Evolutionary conservation across 1,140 invertebrate genomes (phyloP), one percentile per base, ranked within the genome.

Genomic region (Drosophila miranda): DNA sequence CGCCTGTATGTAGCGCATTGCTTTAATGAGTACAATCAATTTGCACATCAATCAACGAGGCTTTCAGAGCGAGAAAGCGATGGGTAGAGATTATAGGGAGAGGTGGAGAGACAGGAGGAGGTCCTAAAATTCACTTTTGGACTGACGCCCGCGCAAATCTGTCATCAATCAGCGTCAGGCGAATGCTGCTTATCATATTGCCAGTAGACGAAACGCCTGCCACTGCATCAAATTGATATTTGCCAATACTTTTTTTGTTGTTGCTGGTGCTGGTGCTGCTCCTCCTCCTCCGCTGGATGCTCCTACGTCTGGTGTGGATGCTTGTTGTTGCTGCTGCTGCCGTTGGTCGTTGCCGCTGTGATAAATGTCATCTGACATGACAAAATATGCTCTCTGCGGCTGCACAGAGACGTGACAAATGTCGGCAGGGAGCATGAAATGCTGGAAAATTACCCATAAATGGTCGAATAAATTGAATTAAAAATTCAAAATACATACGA

Each of bases 151-250:
- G 9, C 42, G 51, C 51, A 28, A 55, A 23, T 26, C 16, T 38
- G 64, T 44, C 64, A 68, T 84, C 81, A 76, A 71, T 84, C 81
- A 80, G 72, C 50, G 63, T 86, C 80, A 69, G 58, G 49, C 50
- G 64, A 79, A 63, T 54, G 55, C 62, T 59, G 71, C 52, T 78
- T 44, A 54, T 71, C 56, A 68, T 67, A 64, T 54, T 61, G 49
- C 49, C 52, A 52, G 41, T 55, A 52, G 46, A 52, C 8, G 38
- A 43, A 73, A 64, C 58, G 30, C 42, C 38, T 62, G 63, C 58
- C 59, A 70, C 49, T 82, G 66, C 58, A 75, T 72, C 62, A 86
- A 80, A 76, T 80, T 79, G 75, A 82, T 83, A 83, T 82, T 75
- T 83, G 79, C 70, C 79, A 83, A 83, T 83, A 74, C 70, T 54